Conservation (phyloP, 1,140 invertebrate genomes). For the Apis dorsata region DNA sequence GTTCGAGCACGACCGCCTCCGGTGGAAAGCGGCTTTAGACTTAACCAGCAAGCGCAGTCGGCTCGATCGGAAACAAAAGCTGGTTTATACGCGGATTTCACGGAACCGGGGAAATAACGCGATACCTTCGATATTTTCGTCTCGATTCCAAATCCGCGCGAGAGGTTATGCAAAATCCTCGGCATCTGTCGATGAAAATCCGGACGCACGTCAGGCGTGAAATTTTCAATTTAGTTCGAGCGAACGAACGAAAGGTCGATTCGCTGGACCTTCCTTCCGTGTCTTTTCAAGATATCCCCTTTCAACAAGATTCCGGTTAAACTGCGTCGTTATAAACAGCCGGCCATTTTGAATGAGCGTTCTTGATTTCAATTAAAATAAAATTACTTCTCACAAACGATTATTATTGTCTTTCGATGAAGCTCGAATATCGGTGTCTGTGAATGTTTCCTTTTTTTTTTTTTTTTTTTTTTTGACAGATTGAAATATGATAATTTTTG, state of each 20-base stretch:
- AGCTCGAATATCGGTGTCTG: too few relatives aligned
- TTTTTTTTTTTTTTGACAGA: too few relatives aligned
- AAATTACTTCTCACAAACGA: neutral
- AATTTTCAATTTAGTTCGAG: slow-evolving; percentile 66
- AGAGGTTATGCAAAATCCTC: slow-evolving; percentile 65
- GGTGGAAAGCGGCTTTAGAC: slow-evolving; percentile 2
- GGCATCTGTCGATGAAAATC: slow-evolving; percentile 66
- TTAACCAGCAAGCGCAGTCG: too few relatives aligned
- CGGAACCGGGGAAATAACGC: slow-evolving; percentile 26
- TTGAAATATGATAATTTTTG: too few relatives aligned
- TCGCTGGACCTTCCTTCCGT: slow-evolving; percentile 4
- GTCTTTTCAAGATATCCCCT: neutral
- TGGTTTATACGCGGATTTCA: slow-evolving; percentile 10
- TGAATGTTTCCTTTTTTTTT: too few relatives aligned
- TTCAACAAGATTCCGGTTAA: neutral
- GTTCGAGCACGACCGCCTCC: too few relatives aligned
- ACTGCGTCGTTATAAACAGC: neutral
- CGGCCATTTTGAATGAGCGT: neutral
- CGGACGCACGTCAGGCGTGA: slow-evolving; percentile 61
- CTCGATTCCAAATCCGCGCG: slow-evolving; percentile 43
- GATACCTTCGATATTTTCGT: slow-evolving; percentile 58
- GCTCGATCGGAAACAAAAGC: slow-evolving; percentile 21
- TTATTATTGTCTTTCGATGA: too few relatives aligned
- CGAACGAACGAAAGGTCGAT: slow-evolving; percentile 26
- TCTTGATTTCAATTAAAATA: neutral